Conservation (phyloP, 2,113 vertebrate genomes). For the Amphiprion ocellaris region DNA sequence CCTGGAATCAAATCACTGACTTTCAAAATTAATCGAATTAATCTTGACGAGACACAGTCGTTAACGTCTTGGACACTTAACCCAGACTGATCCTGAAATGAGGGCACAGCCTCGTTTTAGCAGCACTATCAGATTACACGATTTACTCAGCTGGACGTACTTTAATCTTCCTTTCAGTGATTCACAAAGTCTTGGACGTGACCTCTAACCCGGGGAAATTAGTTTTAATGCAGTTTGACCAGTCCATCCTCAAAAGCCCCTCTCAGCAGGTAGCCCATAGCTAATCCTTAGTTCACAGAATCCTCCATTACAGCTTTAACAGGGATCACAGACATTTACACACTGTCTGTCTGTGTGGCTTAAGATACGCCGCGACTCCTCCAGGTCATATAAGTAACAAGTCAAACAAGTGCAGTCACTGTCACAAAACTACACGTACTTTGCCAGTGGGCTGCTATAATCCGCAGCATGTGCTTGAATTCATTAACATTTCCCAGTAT, state of each 20-base stretch:
- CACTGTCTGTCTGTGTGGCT: conserved; percentile 5
- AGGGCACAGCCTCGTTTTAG: conserved; percentile 43
- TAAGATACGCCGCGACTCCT: conserved; percentile 7
- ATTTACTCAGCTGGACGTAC: conserved; percentile 47
- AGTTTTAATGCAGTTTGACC: conserved; percentile 35
- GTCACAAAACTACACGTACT: neutral
- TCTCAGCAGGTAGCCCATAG: conserved; percentile 54
- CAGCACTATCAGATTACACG: conserved; percentile 53
- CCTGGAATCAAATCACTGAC: neutral
- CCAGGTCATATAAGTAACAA: conserved; percentile 21
- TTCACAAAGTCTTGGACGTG: conserved; percentile 25
- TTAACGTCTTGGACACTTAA: conserved; percentile 4
- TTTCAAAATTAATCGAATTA: conserved; percentile 20
- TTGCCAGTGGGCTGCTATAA: neutral
- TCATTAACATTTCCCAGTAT: neutral
- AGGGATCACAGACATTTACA: conserved; percentile 36
- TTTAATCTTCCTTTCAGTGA: conserved; percentile 59
- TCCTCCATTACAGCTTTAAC: conserved; percentile 37
- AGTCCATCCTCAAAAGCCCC: neutral
- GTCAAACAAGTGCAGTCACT: neutral
- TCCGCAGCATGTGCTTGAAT: neutral
- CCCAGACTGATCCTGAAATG: conserved; percentile 37
- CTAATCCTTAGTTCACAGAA: conserved; percentile 34
- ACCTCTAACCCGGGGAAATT: conserved; percentile 20
- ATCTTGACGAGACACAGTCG: conserved; percentile 17